Base-by-base conservation (phyloP, 2,888 invertebrate genomes). In the Crossocerus cetratus region DNA sequence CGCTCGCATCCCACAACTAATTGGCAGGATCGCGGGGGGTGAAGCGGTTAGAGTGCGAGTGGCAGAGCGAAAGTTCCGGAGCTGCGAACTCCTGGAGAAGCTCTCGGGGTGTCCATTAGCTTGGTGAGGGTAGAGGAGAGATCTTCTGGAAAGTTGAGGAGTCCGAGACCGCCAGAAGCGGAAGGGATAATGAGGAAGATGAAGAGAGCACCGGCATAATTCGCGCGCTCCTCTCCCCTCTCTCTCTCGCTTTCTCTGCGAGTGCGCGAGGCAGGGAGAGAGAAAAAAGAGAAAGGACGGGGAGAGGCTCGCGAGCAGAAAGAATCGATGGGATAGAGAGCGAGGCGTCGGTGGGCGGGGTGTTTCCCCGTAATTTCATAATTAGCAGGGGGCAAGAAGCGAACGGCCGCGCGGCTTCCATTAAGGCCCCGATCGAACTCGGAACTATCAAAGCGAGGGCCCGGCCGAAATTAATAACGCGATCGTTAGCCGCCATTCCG, bases 171-270 rank as follows among this genome's bases (percentile, higher is more conserved):
- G 42, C 60, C 49, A n/a, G 49, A 23, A 21, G 42, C 58, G 64
- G 72, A 59, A 76, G 77, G 71, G 69, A 82, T 83, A 83, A 85
- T 84, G 84, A 84, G 83, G 72, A 79, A 79, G 78, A 81, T 79
- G 83, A 83, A 79, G 83, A 81, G 82, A 76, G 77, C 76, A 77
- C 62, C 75, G 77, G 80, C 80, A 78, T 84, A 84, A 85, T 85
- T 85, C 79, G 80, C 78, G 72, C 78, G 74, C 76, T 77, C 78
- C 75, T 82, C 80, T 79, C 81, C 75, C 69, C 81, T 76, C 69
- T 76, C 76, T 79, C 32, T 32, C 32, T 59, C 55, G 44, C 49
- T n/a, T n/a, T n/a, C n/a, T n/a, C n/a, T n/a, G n/a, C n/a, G n/a
- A n/a, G 69, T 61, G 66, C 54, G 16, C 57, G 22, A 63, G 53